Base-by-base conservation (phyloP, 1,140 invertebrate species). In the Pseudomyrmex dendroicus region DNA sequence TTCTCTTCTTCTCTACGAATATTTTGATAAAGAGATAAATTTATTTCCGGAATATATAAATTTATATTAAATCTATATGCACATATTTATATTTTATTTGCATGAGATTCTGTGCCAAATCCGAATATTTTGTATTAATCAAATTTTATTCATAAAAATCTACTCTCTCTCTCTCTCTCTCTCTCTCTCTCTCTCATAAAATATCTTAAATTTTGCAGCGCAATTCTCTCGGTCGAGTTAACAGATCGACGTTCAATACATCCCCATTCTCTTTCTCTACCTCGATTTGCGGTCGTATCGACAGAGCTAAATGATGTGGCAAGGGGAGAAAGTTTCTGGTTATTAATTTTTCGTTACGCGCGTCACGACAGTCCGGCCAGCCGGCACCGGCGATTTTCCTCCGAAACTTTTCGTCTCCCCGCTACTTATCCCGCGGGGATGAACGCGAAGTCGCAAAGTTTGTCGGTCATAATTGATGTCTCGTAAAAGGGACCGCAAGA, bases 251-350 rank as follows among this genome's bases (percentile, higher is more conserved):
- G 44, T 70, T 80, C 46, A 59, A 80, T 15, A 22, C 78, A 54
- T 70, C 77, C 62, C 9, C 59, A 2, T 59, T 61, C 10, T 10
- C 68, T 5, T 22, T 13, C 12, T 15, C 17, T 20, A n/a, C 4
- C 17, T 13, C 7, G 25, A 50, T 63, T 20, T 73, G 67, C 35
- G 56, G 67, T 70, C 59, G 54, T 74, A 76, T 80, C 73, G 57
- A 64, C 54, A 80, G 54, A 15, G 7, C 44, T 72, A 72, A 86
- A 80, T 66, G 57, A 54, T 72, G 67, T 56, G 77, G 66, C 22
- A 80, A 82, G 61, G n/a, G 9, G 25, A 66, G 35, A 85, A 88
- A 88, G 66, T 85, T 89, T 74, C 73, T 63, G 84, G 84, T 89
- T 85, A 88, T 85, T 88, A 88, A 89, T 85, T 87, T 82, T 76